A percentile compares a stretch with the other conserved stretches of the same genome.
Evolutionary conservation across 1,140 invertebrate species (phyloP).

Genomic region (Hypothenemus hampei): DNA sequence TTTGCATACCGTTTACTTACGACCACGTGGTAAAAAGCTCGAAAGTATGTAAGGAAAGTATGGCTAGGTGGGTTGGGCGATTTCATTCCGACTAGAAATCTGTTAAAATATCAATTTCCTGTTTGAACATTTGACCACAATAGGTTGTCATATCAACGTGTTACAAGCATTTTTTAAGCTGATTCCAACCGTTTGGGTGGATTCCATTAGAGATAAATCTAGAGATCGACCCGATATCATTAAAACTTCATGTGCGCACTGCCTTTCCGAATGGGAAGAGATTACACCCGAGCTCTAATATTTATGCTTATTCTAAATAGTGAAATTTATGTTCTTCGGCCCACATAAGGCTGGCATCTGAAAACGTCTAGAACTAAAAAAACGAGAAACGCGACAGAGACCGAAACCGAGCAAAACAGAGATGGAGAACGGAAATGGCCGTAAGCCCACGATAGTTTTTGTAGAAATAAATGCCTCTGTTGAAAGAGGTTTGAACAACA

Average conservation of each 20-base stretch:
- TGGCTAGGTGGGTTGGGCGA: background rate
- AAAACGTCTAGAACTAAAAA: conserved; percentile 22
- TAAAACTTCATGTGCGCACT: no score
- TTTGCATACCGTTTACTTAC: conserved; percentile 12
- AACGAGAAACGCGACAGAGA: conserved; percentile 16
- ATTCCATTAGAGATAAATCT: no score
- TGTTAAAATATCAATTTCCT: no score
- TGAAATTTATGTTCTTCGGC: conserved; percentile 21
- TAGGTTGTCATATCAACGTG: no score
- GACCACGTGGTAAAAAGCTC: conserved; percentile 3
- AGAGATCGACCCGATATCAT: no score
- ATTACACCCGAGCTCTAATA: conserved; percentile 8
- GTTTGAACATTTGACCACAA: no score
- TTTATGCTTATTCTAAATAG: conserved; percentile 21
- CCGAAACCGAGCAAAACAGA: conserved; percentile 5
- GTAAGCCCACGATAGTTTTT: conserved; percentile 27
- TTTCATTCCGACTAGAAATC: no score
- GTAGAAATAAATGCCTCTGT: conserved; percentile 28
- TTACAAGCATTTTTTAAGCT: no score
- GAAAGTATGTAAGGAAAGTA: conserved; percentile 3
- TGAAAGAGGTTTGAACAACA: conserved; percentile 25
- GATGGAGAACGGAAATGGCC: conserved; percentile 25
- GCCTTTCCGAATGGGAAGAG: no score
- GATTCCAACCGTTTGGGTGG: no score
- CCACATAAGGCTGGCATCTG: conserved; percentile 25